A percentile compares a stretch with the other conserved stretches of the same genome.
Evolutionary conservation across 2,113 vertebrate genomes (phyloP).

Genomic region (Scortum barcoo): DNA sequence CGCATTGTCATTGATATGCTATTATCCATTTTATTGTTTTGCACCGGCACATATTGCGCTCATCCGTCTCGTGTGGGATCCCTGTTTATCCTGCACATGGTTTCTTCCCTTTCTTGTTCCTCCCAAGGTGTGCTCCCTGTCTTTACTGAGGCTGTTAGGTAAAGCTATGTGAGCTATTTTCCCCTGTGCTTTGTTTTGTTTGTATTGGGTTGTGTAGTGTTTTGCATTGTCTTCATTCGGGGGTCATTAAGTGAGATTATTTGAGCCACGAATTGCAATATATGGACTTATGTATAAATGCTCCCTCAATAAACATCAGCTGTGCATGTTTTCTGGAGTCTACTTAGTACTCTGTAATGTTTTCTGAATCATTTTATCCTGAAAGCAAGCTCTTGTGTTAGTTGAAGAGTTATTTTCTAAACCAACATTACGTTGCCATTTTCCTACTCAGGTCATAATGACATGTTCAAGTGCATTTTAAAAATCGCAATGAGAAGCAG

Average conservation of each 20-base stretch:
- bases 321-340: background rate
- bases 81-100: slow-evolving; percentile 7
- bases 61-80: slow-evolving; percentile 27
- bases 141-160: background rate
- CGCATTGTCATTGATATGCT: slow-evolving; percentile 35
- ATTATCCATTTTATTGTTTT: slow-evolving; percentile 53
- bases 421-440: slow-evolving; percentile 18
- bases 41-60: slow-evolving; percentile 28
- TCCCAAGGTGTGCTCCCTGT: slow-evolving; percentile 4
- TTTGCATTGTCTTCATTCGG: slow-evolving; percentile 2
- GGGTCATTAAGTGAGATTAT: slow-evolving; percentile 5
- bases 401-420: slow-evolving; percentile 18
- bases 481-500: slow-evolving; percentile 10
- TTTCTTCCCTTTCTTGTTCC: background rate
- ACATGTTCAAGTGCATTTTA: background rate
- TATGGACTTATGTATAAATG: background rate
- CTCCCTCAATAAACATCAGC: background rate
- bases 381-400: background rate
- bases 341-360: background rate
- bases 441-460: slow-evolving; percentile 7
- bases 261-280: background rate
- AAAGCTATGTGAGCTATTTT: background rate
- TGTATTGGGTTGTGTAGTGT: background rate
- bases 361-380: slow-evolving; percentile 7
- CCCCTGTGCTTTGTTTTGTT: background rate